Conservation (phyloP, 2,797 vertebrate genomes). For the Anguilla obscura region DNA sequence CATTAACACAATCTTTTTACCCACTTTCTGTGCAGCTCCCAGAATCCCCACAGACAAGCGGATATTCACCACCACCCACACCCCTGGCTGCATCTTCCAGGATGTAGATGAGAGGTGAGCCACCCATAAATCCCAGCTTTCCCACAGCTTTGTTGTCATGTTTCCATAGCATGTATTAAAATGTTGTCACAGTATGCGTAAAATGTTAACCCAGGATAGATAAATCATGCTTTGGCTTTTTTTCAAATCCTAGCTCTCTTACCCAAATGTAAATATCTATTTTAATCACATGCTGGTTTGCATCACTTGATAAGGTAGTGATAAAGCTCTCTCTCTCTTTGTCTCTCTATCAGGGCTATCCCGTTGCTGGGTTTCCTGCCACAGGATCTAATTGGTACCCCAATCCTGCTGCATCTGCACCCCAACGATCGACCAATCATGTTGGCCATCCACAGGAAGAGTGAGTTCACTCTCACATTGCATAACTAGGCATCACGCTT, state of each 20-base stretch:
- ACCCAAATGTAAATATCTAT: background rate
- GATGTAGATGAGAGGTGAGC: conserved; percentile 78
- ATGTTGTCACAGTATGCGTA: background rate
- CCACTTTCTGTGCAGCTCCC: conserved; percentile 62
- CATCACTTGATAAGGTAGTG: background rate
- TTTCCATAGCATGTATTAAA: background rate
- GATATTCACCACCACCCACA: conserved; percentile 81
- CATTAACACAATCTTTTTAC: background rate
- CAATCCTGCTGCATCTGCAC: conserved; percentile 71
- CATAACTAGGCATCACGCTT: background rate
- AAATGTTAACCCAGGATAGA: background rate
- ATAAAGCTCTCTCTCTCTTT: background rate
- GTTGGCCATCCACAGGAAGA: conserved; percentile 75
- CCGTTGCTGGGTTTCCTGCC: conserved; percentile 73
- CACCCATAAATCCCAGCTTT: background rate
- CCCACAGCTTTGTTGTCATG: background rate
- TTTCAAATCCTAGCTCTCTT: background rate
- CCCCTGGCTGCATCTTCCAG: conserved; percentile 77
- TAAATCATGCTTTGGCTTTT: background rate
- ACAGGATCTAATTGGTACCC: conserved; percentile 74
- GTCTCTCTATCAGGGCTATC: conserved; percentile 61
- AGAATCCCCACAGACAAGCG: conserved; percentile 77
- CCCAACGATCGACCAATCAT: conserved; percentile 74
- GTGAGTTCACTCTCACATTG: conserved; percentile 53
- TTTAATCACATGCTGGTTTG: background rate